phyloP scores from a whole-genome alignment of 2,888 invertebrate genomes.

The Zygaena filipendulae region DNA sequence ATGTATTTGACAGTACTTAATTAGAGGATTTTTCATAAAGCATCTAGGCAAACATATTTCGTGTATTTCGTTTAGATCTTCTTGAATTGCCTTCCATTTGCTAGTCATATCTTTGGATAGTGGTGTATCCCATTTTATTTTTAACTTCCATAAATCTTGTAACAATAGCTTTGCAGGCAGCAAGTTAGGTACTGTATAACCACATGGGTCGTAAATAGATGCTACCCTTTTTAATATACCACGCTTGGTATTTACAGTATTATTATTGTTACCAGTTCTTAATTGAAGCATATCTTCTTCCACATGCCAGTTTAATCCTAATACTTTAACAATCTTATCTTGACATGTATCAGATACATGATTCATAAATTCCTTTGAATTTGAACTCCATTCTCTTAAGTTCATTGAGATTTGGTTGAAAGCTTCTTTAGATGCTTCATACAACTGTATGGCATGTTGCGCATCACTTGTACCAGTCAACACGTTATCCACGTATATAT shows the following conservation, averaged over 20 bases:
- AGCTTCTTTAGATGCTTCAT: neutral
- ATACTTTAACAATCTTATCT: neutral
- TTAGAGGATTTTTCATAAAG: too few relatives aligned
- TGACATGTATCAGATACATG: neutral
- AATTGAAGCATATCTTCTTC: neutral
- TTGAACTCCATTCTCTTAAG: slow-evolving; percentile 10
- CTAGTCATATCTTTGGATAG: too few relatives aligned
- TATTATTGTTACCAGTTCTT: too few relatives aligned
- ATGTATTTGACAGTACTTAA: too few relatives aligned
- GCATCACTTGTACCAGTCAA: slow-evolving; percentile 3
- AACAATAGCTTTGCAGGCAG: slow-evolving; percentile 8
- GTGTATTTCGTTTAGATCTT: too few relatives aligned
- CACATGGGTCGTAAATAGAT: slow-evolving; percentile 11
- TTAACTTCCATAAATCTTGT: slow-evolving; percentile 9
- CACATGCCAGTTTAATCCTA: neutral
- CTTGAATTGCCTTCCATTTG: too few relatives aligned
- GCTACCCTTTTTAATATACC: neutral
- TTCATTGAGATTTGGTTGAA: slow-evolving; percentile 12
- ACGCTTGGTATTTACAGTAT: too few relatives aligned
- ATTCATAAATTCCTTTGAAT: slow-evolving; percentile 6
- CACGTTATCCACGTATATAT: slow-evolving; percentile 15
- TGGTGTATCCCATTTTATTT: slow-evolving; percentile 10
- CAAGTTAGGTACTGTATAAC: slow-evolving; percentile 3
- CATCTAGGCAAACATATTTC: too few relatives aligned
- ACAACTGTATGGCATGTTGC: slow-evolving; percentile 5